These are phyloP conservation scores for Euwallacea fornicatus DNA, from an alignment of 1,140 invertebrate genomes.

Conservation along the genomic window DNA sequence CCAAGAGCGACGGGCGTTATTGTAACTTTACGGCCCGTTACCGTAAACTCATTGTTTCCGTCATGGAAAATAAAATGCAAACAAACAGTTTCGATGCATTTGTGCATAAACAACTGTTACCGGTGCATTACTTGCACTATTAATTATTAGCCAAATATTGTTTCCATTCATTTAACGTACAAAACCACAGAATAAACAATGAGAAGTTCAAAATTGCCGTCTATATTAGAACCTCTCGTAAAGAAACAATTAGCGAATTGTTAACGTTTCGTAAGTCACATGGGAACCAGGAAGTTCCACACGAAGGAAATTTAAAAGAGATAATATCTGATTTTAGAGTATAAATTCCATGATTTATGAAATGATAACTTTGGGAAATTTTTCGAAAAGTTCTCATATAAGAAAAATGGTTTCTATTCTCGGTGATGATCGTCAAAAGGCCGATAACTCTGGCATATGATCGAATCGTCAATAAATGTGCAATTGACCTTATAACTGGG, in stretches of 20 bases:
- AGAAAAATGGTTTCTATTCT: background rate
- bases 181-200: no score
- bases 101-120: no score
- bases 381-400: background rate
- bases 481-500: constrained; percentile 20
- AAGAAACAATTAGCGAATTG: constrained; percentile 7
- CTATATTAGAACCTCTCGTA: no score
- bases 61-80: no score
- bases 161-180: no score
- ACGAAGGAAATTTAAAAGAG: background rate
- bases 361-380: background rate
- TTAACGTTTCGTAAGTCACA: constrained; percentile 2
- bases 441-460: constrained; percentile 15
- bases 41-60: no score
- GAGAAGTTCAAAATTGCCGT: no score
- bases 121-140: no score
- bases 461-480: constrained; percentile 13
- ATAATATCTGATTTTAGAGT: background rate
- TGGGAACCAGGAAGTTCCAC: constrained; percentile 19
- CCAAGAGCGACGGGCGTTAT: no score
- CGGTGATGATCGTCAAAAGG: background rate
- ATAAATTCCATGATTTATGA: background rate
- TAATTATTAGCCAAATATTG: no score
- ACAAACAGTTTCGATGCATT: no score
- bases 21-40: no score